A percentile compares a stretch with the other conserved stretches of the same genome.
phyloP scores from a whole-genome alignment of 2,888 invertebrate genomes.

The Nemapogon koenigi region DNA sequence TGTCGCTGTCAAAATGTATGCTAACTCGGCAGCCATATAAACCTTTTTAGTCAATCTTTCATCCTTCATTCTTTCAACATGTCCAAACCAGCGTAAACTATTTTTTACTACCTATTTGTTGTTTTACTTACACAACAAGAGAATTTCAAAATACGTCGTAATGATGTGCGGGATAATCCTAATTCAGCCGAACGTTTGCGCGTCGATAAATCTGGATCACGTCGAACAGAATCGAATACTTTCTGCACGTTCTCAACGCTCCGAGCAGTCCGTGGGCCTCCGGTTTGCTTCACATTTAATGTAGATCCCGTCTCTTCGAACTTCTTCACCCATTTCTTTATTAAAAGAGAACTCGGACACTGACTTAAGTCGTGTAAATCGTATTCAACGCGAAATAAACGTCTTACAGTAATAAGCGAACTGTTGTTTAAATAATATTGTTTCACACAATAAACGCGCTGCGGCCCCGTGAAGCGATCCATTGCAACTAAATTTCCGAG shows the following conservation, averaged over 20 bases:
- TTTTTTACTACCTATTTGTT: too few species aligned
- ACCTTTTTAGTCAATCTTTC: too few species aligned
- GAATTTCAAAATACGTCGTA: conserved; percentile 17
- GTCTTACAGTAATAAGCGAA: conserved; percentile 15
- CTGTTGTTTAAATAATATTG: conserved; percentile 18
- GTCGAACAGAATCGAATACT: conserved; percentile 15
- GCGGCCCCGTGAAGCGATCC: conserved; percentile 18
- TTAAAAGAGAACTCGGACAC: conserved; percentile 10
- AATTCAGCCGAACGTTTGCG: conserved; percentile 17
- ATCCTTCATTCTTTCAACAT: too few species aligned
- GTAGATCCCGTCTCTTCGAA: conserved; percentile 14
- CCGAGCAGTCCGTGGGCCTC: conserved; percentile 10
- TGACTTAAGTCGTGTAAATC: conserved; percentile 9
- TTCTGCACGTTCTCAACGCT: conserved; percentile 12
- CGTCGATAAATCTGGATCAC: conserved; percentile 18
- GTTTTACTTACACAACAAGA: too few species aligned
- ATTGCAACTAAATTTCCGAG: conserved; percentile 17
- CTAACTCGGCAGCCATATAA: too few species aligned
- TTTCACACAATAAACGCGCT: conserved; percentile 18
- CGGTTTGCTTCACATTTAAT: conserved; percentile 15
- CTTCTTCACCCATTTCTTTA: conserved; percentile 12
- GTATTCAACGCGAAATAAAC: conserved; percentile 11
- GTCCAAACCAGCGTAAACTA: too few species aligned
- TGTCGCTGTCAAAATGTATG: too few species aligned
- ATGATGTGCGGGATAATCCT: conserved; percentile 17